These are phyloP conservation scores for Camponotus pennsylvanicus DNA, from an alignment of 1,140 invertebrate species.

Conservation along the genomic window DNA sequence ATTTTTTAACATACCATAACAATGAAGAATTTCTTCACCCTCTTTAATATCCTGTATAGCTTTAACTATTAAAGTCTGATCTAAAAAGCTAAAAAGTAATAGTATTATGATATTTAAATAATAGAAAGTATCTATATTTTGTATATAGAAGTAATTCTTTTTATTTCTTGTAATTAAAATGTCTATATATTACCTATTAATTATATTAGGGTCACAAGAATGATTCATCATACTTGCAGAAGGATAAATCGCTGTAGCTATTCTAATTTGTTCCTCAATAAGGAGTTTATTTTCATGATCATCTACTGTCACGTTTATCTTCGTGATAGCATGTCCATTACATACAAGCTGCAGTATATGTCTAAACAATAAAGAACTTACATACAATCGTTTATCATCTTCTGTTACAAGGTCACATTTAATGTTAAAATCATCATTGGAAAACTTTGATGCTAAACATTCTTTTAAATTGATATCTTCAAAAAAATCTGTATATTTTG, in stretches of 20 bases:
- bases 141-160: not conserved
- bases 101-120: constrained; percentile 57
- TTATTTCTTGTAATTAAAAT: constrained; percentile 6
- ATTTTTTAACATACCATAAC: constrained; percentile 88
- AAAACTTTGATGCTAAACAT: constrained; percentile 78
- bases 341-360: constrained; percentile 92
- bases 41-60: constrained; percentile 86
- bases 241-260: constrained; percentile 95
- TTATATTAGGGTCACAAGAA: constrained; percentile 94
- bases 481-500: constrained; percentile 87
- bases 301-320: constrained; percentile 77
- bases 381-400: constrained; percentile 83
- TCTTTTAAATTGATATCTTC: constrained; percentile 75
- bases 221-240: constrained; percentile 97
- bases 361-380: constrained; percentile 89
- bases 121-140: not conserved
- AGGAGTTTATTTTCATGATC: constrained; percentile 73
- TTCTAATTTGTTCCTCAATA: constrained; percentile 87
- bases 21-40: constrained; percentile 90
- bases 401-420: constrained; percentile 78
- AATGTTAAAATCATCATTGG: constrained; percentile 70
- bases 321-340: constrained; percentile 92
- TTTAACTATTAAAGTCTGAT: constrained; percentile 87
- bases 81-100: constrained; percentile 83
- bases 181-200: constrained; percentile 88